Conservation (phyloP, 2,888 invertebrate genomes). For the Erebia epiphron region DNA sequence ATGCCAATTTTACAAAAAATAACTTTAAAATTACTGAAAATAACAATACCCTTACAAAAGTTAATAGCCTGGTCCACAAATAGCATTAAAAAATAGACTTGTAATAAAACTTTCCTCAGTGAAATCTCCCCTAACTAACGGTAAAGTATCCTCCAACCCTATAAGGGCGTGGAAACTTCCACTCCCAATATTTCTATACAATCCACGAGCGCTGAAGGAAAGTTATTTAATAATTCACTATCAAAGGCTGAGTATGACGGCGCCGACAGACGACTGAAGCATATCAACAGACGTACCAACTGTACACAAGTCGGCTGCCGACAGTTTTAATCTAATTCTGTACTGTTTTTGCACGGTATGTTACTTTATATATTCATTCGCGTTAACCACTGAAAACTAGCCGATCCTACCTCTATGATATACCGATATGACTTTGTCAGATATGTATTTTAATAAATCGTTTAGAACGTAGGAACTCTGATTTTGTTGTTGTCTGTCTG, state of each 20-base stretch:
- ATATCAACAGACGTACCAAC: constrained; percentile 1
- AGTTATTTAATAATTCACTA: constrained; percentile 40
- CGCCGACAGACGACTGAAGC: constrained; percentile 29
- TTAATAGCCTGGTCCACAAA: background rate
- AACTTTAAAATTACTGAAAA: background rate
- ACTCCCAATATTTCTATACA: constrained; percentile 11
- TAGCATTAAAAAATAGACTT: background rate
- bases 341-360: too few species aligned
- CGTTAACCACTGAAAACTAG: too few species aligned
- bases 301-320: background rate
- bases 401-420: too few species aligned
- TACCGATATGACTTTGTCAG: too few species aligned
- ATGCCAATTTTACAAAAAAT: too few species aligned
- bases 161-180: constrained; percentile 25
- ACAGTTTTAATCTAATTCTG: background rate
- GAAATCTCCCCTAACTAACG: constrained; percentile 7
- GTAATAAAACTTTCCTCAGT: constrained; percentile 1
- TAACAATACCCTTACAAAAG: background rate
- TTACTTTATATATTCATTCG: too few species aligned
- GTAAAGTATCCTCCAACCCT: constrained; percentile 13
- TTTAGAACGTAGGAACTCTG: too few species aligned
- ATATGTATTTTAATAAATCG: too few species aligned
- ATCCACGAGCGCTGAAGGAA: constrained; percentile 24
- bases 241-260: constrained; percentile 35
- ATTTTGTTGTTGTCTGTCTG: too few species aligned